Evolutionary conservation across 2,113 vertebrate species (phyloP).

Genomic region (Mormoops blainvillei): DNA sequence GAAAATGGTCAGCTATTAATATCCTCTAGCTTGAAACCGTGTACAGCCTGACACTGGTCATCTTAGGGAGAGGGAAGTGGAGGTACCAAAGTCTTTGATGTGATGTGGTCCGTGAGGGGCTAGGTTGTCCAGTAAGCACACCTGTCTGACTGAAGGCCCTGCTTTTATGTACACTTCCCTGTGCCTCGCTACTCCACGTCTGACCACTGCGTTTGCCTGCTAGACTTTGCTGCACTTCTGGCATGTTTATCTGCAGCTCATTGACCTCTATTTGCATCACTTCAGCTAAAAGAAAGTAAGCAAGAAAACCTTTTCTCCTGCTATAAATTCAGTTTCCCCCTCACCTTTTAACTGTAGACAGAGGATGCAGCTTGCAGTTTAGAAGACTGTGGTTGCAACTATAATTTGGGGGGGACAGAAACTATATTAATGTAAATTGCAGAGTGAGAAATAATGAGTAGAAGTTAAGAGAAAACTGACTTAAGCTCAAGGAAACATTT

Average conservation of each 20-base stretch:
- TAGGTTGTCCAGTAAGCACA: background rate
- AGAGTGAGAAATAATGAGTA: constrained; percentile 29
- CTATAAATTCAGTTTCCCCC: background rate
- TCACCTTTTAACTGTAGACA: background rate
- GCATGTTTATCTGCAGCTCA: background rate
- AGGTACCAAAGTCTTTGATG: background rate
- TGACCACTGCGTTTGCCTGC: background rate
- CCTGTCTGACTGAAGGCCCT: background rate
- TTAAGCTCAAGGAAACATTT: background rate
- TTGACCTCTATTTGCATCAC: background rate
- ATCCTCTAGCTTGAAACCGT: background rate
- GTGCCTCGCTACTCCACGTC: background rate
- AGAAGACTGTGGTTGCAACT: background rate
- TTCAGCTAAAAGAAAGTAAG: background rate
- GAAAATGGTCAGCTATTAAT: background rate
- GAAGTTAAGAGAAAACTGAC: background rate
- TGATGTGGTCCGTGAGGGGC: background rate
- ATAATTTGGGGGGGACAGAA: background rate
- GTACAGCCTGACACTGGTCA: background rate
- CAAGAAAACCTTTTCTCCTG: background rate
- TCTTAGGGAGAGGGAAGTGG: background rate
- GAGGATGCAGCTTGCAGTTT: background rate
- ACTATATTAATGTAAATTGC: constrained; percentile 23
- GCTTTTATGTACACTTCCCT: background rate
- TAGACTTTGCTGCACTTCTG: background rate